Percentiles rank a stretch among this genome's conserved stretches.
Conservation (phyloP, 2,888 invertebrate species). For the Miltochrista miniata region DNA sequence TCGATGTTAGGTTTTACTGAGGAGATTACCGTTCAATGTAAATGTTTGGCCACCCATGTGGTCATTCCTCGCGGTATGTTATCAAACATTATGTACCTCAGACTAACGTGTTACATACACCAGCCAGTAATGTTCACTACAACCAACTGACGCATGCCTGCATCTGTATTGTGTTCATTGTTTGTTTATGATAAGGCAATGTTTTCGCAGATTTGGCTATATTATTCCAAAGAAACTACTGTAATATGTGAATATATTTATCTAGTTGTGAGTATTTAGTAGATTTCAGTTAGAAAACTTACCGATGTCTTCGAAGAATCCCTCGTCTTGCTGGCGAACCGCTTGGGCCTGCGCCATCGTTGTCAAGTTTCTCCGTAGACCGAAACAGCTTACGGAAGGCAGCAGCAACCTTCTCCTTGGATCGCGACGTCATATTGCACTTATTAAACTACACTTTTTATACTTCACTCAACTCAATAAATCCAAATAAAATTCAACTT, state of each 20-base stretch:
- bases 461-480: slow-evolving; percentile 50
- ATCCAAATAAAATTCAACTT: slow-evolving; percentile 35
- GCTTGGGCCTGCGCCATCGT: slow-evolving; percentile 84
- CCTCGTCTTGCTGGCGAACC: slow-evolving; percentile 85
- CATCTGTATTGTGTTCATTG: slow-evolving; percentile 18
- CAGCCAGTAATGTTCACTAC: slow-evolving; percentile 23
- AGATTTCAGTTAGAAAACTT: slow-evolving; percentile 7
- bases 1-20: too few relatives aligned
- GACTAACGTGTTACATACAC: slow-evolving; percentile 25
- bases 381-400: slow-evolving; percentile 91
- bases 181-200: slow-evolving; percentile 22
- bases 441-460: slow-evolving; percentile 50
- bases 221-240: not conserved
- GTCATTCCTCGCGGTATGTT: slow-evolving; percentile 27
- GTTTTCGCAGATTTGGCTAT: not conserved
- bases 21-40: not conserved
- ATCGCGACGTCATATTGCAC: slow-evolving; percentile 88
- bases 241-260: not conserved
- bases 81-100: slow-evolving; percentile 38
- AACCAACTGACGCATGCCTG: slow-evolving; percentile 23
- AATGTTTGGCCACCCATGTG: slow-evolving; percentile 28
- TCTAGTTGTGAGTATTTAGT: not conserved
- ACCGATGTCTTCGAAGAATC: slow-evolving; percentile 78
- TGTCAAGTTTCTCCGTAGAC: slow-evolving; percentile 88
- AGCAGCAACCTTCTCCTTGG: slow-evolving; percentile 92